Evolutionary conservation across 1,140 invertebrate species (phyloP), one percentile per base, ranked within the genome.

Genomic region (Bombus polaris): DNA sequence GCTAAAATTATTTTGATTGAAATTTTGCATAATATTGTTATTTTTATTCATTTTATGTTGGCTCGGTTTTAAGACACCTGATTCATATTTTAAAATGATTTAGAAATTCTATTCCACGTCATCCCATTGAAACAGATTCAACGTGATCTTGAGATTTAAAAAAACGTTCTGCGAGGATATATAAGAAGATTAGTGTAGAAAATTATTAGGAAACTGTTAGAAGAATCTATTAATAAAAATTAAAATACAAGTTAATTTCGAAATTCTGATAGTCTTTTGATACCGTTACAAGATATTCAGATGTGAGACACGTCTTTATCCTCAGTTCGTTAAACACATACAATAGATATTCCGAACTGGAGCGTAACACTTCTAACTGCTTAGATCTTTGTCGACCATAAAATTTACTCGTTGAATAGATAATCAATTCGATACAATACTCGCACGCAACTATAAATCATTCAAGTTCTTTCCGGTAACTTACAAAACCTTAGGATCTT

Each of bases 331-430:
- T 84, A 70, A 78, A 44, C 65, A 78, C 47, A 22, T 37, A 73
- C 57, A 71, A 44, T 53, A 79, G 47, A 28, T 39, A 65, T 44
- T 5, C 10, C n/a, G 66, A 84, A 84, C 37, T 84, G 39, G 75
- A 79, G 82, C 75, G 53, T 79, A 37, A 39, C 73, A 44, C 4
- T 37, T 76, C 32, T 5, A 76, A 37, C n/a, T 39, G 35, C 32
- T 15, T 62, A 71, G 44, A 57, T 83, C 13, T 47, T 70, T 71
- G n/a, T 22, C 65, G n/a, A 79, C n/a, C 53, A 59, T 79, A 84
- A 84, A 83, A 84, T 78, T 71, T 62, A 79, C 37, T 15, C 53
- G 32, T 59, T n/a, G 53, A 79, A 44, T 71, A n/a, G 47, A 59
- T 28, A 84, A 59, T 59, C 47, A 47, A 84, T 84, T 59, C 62